These are phyloP conservation scores for Drosophila trichaetosa DNA, from an alignment of 2,888 invertebrate species.

Conservation along the genomic window DNA sequence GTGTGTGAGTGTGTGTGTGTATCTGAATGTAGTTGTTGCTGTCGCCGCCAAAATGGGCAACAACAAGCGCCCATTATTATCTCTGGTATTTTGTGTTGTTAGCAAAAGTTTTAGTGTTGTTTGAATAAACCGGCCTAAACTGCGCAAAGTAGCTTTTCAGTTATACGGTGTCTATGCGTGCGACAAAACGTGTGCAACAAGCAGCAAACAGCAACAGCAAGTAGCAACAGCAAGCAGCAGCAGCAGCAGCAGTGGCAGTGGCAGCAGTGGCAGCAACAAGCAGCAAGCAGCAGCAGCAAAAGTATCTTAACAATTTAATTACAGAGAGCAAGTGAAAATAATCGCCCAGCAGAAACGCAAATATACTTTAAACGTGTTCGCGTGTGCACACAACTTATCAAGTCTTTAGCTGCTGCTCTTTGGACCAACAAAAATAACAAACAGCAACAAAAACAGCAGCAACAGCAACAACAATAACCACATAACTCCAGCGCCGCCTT, in stretches of 20 bases:
- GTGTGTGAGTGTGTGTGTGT: not conserved
- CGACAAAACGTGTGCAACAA: slow-evolving; percentile 72
- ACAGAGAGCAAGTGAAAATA: slow-evolving; percentile 38
- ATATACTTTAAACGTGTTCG: slow-evolving; percentile 45
- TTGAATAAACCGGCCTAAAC: slow-evolving; percentile 74
- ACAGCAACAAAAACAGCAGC: slow-evolving; percentile 10
- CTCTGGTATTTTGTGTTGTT: slow-evolving; percentile 72
- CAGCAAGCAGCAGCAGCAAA: slow-evolving; percentile 32
- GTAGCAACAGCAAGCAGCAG: slow-evolving; percentile 14
- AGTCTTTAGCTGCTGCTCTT: slow-evolving; percentile 22
- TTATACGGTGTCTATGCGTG: slow-evolving; percentile 75
- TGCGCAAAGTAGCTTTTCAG: slow-evolving; percentile 69
- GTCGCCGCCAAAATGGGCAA: slow-evolving; percentile 35
- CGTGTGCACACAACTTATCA: slow-evolving; percentile 48
- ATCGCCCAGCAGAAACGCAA: slow-evolving; percentile 12
- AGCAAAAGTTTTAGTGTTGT: slow-evolving; percentile 64
- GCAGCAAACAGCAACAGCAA: slow-evolving; percentile 15
- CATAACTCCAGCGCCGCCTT: slow-evolving; percentile 36
- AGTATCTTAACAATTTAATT: slow-evolving; percentile 63
- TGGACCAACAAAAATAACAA: slow-evolving; percentile 14
- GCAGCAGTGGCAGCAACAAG: slow-evolving; percentile 8
- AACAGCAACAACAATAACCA: slow-evolving; percentile 12
- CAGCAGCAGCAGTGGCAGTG: slow-evolving; percentile 14
- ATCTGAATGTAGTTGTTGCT: slow-evolving; percentile 29
- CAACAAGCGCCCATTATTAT: slow-evolving; percentile 55